Conservation (phyloP, 2,888 invertebrate genomes). For the Hermodice carunculata region DNA sequence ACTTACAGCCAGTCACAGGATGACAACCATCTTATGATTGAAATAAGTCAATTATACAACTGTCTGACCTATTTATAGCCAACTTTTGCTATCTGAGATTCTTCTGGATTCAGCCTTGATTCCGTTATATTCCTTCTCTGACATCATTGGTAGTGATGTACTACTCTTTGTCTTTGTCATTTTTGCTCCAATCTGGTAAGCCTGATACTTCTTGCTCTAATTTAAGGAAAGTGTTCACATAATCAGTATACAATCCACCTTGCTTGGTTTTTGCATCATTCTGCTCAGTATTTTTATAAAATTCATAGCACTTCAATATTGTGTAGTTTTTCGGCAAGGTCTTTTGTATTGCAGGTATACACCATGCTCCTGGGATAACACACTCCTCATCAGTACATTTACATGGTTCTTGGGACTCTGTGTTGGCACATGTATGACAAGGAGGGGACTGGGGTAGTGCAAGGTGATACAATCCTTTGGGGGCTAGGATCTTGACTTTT, state of each 20-base stretch:
- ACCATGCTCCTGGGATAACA: slow-evolving; percentile 57
- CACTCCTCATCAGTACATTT: slow-evolving; percentile 52
- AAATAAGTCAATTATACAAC: too few species aligned
- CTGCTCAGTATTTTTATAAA: slow-evolving; percentile 51
- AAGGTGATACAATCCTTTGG: slow-evolving; percentile 50
- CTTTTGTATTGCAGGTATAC: slow-evolving; percentile 58
- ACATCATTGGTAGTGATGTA: slow-evolving; percentile 42
- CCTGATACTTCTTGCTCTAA: slow-evolving; percentile 50
- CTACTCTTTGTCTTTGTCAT: slow-evolving; percentile 37
- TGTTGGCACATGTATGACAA: slow-evolving; percentile 58
- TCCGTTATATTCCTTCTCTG: slow-evolving; percentile 35
- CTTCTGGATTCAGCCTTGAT: background rate
- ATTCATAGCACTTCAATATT: slow-evolving; percentile 56
- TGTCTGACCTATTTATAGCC: background rate
- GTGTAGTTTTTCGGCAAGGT: slow-evolving; percentile 58
- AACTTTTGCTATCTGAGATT: background rate
- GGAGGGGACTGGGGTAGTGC: slow-evolving; percentile 62
- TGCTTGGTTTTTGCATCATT: slow-evolving; percentile 32
- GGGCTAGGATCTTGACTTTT: slow-evolving; percentile 49
- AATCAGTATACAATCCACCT: slow-evolving; percentile 54
- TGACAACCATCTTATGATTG: too few species aligned
- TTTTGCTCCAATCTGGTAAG: slow-evolving; percentile 42
- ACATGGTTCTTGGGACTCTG: slow-evolving; percentile 47
- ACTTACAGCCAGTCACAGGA: too few species aligned
- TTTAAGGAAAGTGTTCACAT: slow-evolving; percentile 53